phyloP scores from a whole-genome alignment of 2,888 invertebrate genomes.

The Conchocele bisecta region DNA sequence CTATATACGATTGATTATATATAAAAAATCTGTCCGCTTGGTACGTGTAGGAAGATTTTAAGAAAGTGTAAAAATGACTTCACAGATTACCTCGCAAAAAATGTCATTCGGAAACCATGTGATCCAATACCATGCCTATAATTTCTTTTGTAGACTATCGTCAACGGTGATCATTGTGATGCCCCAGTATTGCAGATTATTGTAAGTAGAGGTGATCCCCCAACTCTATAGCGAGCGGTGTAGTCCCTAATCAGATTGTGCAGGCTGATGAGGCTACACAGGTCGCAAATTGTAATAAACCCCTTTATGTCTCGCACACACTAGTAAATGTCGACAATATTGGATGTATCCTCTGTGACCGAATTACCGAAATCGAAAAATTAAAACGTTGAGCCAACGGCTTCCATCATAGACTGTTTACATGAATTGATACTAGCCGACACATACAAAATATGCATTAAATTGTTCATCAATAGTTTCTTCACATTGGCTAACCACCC shows the following conservation, averaged over 20 bases:
- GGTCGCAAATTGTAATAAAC: neutral
- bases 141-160: slow-evolving; percentile 83
- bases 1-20: no score
- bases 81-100: neutral
- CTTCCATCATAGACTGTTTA: no score
- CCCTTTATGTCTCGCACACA: neutral
- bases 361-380: no score
- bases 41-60: neutral
- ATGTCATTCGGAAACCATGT: neutral
- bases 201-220: slow-evolving; percentile 80
- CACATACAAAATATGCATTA: no score
- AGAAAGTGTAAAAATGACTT: neutral
- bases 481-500: no score
- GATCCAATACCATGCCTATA: neutral
- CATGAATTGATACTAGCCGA: no score
- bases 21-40: neutral
- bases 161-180: slow-evolving; percentile 89
- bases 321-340: neutral
- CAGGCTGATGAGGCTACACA: no score
- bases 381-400: no score
- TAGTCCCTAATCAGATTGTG: no score
- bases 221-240: neutral
- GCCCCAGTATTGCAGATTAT: slow-evolving; percentile 92
- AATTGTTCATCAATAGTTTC: no score
- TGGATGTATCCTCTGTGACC: neutral